These are phyloP conservation scores for Glaucidium brasilianum DNA, from an alignment of 2,113 vertebrate species.

Conservation along the genomic window DNA sequence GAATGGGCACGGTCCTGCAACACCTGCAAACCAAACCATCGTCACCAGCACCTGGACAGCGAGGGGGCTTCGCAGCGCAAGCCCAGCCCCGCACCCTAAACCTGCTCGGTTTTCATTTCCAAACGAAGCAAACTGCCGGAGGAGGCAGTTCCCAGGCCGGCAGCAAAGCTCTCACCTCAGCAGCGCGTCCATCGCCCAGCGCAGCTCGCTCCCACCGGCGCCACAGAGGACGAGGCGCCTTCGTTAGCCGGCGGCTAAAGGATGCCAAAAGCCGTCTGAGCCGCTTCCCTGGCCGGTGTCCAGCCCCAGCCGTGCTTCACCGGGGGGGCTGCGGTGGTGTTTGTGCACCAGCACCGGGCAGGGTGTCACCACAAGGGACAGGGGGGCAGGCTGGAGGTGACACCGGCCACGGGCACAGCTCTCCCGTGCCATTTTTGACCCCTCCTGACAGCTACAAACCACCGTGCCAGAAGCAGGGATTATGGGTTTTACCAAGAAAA, in stretches of 20 bases:
- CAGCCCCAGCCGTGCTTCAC: neutral
- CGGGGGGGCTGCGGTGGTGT: neutral
- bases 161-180: neutral
- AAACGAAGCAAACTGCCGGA: neutral
- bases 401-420: neutral
- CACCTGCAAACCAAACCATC: neutral
- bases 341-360: neutral
- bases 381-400: neutral
- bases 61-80: too few relatives aligned
- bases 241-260: neutral
- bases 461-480: neutral
- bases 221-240: neutral
- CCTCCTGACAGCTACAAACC: neutral
- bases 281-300: neutral
- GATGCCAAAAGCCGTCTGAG: neutral
- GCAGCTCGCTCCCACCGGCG: neutral
- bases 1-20: neutral
- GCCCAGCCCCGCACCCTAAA: neutral
- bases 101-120: neutral
- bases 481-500: neutral
- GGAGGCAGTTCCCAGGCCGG: neutral
- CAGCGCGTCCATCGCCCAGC: neutral
- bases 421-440: neutral
- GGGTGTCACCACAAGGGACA: neutral
- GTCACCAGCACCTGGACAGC: fast-evolving